Base-by-base conservation (phyloP, 2,113 vertebrate genomes). In the Sigmodon hispidus region DNA sequence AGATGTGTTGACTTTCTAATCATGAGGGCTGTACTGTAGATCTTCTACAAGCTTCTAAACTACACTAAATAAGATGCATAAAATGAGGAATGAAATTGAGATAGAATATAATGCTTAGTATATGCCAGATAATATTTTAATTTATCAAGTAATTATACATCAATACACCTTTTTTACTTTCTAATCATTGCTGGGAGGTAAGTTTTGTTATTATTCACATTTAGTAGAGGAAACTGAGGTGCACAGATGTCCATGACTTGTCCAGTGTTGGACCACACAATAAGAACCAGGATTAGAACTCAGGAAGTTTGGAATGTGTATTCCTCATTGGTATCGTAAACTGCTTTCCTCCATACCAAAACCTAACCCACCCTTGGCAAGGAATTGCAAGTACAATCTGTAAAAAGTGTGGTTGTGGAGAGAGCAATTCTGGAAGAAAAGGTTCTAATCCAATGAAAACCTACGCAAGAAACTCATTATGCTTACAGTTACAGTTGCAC, bases 281-380 rank as follows among this genome's bases (percentile, higher is more conserved):
- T 1, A 3, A 34, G 52, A 45, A 10, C 8, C 17, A 34, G 55
- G 76, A 48, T 57, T 19, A 76, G 70, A 81, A 70, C 31, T 26
- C 24, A 7, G 16, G 52, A 5, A 61, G 1, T 17, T 79, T 17
- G 34, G 45, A 70, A 31, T 3, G 2, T 22, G 6, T 0, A 5
- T 6, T 86, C 0, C 34, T 67, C 59, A 21, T 5, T 43, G 7
- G 5, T 65, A 8, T 75, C 45, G 19, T 57, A 36, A 50, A 5
- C 24, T 59, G 19, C 67, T 57, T 3, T n/a, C 70, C 29, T 48
- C 16, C 3, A 50, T 3, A 21, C 4, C 57, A 45, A 63, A 81
- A 52, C 36, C 0, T 89, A 48, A 86, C 15, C 83, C 48, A 0
- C 87, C 43, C 13, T 36, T 36, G 2, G 3, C 0, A 0, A 5